phyloP scores from a whole-genome alignment of 1,140 invertebrate species.

The Brachionus plicatilis region DNA sequence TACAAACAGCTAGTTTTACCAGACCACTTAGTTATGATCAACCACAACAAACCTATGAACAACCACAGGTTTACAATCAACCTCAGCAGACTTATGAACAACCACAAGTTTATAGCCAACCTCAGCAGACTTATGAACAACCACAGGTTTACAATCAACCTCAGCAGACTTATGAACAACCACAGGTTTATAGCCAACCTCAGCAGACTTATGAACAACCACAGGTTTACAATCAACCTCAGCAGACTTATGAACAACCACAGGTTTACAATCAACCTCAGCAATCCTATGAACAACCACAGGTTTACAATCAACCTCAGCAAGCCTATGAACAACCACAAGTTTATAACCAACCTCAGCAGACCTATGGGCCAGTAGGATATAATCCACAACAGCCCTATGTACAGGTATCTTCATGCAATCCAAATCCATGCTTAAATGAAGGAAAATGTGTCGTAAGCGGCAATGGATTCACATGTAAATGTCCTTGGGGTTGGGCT shows the following conservation, averaged over 20 bases:
- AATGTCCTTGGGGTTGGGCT: conserved; percentile 40
- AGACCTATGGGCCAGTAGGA: not conserved
- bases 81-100: not conserved
- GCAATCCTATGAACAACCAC: not conserved
- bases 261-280: not conserved
- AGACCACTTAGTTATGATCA: not conserved
- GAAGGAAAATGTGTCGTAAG: conserved; percentile 32
- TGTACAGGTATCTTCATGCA: not conserved
- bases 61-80: not conserved
- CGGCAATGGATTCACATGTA: conserved; percentile 5
- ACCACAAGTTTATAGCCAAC: not conserved
- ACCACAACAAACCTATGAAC: not conserved
- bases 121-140: not conserved
- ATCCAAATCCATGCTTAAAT: conserved; percentile 38
- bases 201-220: not conserved
- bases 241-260: not conserved
- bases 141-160: not conserved
- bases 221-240: not conserved
- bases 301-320: not conserved
- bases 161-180: not conserved
- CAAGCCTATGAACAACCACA: not conserved
- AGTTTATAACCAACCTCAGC: not conserved
- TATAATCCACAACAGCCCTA: not conserved
- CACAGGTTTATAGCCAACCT: not conserved
- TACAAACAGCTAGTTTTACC: not conserved